phyloP scores from a whole-genome alignment of 2,888 invertebrate species.

The Phasia obesa region DNA sequence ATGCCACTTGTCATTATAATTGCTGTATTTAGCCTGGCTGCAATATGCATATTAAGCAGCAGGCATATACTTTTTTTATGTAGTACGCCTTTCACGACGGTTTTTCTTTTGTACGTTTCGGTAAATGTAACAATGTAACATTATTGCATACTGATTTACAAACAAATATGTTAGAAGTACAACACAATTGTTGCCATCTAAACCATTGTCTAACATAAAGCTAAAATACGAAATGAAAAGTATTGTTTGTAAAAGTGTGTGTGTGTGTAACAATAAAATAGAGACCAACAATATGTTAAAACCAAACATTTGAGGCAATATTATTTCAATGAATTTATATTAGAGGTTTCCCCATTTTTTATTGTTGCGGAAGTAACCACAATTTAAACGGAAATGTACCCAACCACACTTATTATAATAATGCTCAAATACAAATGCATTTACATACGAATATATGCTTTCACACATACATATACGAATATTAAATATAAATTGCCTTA shows the following conservation, averaged over 20 bases:
- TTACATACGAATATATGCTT: constrained; percentile 24
- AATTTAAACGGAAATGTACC: constrained; percentile 70
- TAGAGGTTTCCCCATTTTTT: constrained; percentile 68
- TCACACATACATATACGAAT: neutral
- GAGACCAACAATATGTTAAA: constrained; percentile 30
- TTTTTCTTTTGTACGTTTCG: too few species aligned
- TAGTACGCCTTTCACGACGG: too few species aligned
- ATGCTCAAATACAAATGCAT: constrained; percentile 13
- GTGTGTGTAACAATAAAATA: constrained; percentile 24
- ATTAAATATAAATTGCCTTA: constrained; percentile 33
- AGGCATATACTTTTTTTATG: too few species aligned
- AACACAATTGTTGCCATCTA: neutral
- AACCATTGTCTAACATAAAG: constrained; percentile 18
- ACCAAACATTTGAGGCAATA: constrained; percentile 61
- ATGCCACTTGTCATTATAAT: neutral
- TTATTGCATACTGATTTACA: too few species aligned
- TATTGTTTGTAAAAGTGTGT: constrained; percentile 5
- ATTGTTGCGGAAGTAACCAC: constrained; percentile 70
- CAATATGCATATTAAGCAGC: neutral
- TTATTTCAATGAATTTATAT: constrained; percentile 67
- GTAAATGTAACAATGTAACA: too few species aligned
- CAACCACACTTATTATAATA: constrained; percentile 65
- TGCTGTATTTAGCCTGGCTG: neutral
- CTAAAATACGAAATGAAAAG: constrained; percentile 3
- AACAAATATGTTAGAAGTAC: neutral